Base-by-base conservation (phyloP, 2,797 vertebrate species). In the Sebastes iracundus region DNA sequence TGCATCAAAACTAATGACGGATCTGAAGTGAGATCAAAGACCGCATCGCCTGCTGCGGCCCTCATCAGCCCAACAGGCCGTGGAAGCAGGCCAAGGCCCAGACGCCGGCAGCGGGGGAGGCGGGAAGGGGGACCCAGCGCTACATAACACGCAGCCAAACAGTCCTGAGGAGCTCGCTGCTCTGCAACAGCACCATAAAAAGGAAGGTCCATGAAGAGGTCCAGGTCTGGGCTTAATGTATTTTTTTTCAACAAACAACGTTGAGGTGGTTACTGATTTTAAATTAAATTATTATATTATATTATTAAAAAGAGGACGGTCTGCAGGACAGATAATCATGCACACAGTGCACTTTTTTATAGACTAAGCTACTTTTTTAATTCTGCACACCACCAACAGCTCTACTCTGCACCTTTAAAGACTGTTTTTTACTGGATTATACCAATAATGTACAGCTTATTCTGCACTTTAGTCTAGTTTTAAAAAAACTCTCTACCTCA, bases 11-110 rank as follows among this genome's bases (percentile, higher is more conserved):
- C 6, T 16, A 5, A 30, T 13, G 52, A 61, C 49, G 61, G 42
- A 75, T 72, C 66, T 82, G 75, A 77, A 87, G 66, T n/a, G 61
- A 22, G 86, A 87, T 90, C 75, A 79, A 77, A 86, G 65, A 2
- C 72, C 13, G 14, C 9, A 7, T 25, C 32, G 11, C 22, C 56
- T 32, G 59, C 46, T 25, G 75, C 5, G 66, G 69, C 20, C 63
- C 23, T 65, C 81, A 32, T 81, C 67, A 5, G 68, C 13, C 56
- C 72, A n/a, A 33, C 73, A 55, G 81, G 27, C 23, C 67, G 4
- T 82, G 86, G 81, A 86, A 27, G 63, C 25, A 25, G 67, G 80
- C 83, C 82, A 82, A 38, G 18, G 63, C 60, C 23, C 30, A 32
- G 75, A 9, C 2, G 3, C 0, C 11, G 35, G 42, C 23, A 8